phyloP scores from a whole-genome alignment of 1,140 invertebrate genomes.

The Lasioglossum baleicum region DNA sequence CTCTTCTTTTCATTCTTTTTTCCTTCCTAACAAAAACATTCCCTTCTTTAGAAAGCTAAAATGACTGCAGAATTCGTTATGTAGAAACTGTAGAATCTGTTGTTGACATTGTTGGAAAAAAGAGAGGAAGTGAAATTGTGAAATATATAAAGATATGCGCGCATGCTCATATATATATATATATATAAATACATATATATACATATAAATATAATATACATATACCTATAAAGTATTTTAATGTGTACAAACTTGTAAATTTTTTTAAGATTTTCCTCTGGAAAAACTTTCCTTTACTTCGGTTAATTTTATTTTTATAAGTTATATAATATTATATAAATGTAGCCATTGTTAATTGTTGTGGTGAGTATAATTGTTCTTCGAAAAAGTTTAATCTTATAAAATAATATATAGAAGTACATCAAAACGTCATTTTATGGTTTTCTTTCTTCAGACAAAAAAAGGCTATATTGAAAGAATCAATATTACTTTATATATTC shows the following conservation, averaged over 20 bases:
- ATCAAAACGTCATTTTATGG: too few species aligned
- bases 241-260: constrained; percentile 12
- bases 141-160: constrained; percentile 39
- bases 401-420: neutral
- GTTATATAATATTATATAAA: constrained; percentile 5
- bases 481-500: neutral
- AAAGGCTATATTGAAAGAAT: neutral
- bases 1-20: constrained; percentile 32
- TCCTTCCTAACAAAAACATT: constrained; percentile 34
- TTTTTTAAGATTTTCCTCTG: constrained; percentile 10
- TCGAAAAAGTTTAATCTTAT: neutral
- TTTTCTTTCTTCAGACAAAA: neutral
- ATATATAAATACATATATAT: neutral
- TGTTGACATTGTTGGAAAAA: constrained; percentile 28
- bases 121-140: constrained; percentile 40
- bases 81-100: constrained; percentile 38
- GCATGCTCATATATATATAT: neutral
- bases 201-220: constrained; percentile 16
- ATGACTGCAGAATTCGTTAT: constrained; percentile 24
- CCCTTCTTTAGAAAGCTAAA: constrained; percentile 29
- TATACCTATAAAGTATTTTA: constrained; percentile 41
- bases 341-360: neutral
- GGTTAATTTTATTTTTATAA: constrained; percentile 5
- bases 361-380: constrained; percentile 2
- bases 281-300: constrained; percentile 11